These are phyloP conservation scores for Beroe ovata DNA, from an alignment of 37 sponge, comb jelly and placozoan genomes.

Conservation along the genomic window DNA sequence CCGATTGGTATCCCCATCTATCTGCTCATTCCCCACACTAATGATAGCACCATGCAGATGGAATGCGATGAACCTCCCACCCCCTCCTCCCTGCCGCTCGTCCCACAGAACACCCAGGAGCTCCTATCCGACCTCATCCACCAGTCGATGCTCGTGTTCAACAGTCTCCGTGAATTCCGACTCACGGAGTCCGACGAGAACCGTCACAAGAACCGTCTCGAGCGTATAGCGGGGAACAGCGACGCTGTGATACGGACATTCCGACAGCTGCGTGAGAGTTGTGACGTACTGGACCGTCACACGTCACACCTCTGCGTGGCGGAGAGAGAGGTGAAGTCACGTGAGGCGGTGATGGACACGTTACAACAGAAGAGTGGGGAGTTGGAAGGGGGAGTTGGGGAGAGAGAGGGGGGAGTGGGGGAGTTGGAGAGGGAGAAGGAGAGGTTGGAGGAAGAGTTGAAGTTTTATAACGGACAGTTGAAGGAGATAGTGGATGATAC, in stretches of 20 bases:
- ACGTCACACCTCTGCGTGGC: neutral
- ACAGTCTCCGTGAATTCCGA: constrained; percentile 30
- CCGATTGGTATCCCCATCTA: too few relatives aligned
- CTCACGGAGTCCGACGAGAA: constrained; percentile 35
- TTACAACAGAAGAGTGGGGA: neutral
- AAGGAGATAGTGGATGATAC: constrained; percentile 57
- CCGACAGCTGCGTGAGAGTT: constrained; percentile 31
- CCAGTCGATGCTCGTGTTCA: constrained; percentile 59
- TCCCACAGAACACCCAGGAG: constrained; percentile 60
- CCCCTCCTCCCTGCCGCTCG: neutral
- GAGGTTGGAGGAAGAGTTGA: constrained; percentile 1
- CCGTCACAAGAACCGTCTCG: constrained; percentile 9
- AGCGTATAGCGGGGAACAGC: constrained; percentile 2
- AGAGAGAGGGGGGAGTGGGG: neutral
- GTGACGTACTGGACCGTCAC: neutral
- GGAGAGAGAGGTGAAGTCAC: neutral
- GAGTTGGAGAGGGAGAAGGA: constrained; percentile 49
- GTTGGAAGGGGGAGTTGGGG: neutral
- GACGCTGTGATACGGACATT: constrained; percentile 21
- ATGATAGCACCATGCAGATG: neutral
- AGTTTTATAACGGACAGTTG: constrained; percentile 63
- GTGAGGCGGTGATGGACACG: constrained; percentile 5
- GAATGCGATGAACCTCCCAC: neutral
- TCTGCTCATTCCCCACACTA: too few relatives aligned
- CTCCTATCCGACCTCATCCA: constrained; percentile 34